phyloP scores from a whole-genome alignment of 2,113 vertebrate genomes.

The Psittacus erithacus region DNA sequence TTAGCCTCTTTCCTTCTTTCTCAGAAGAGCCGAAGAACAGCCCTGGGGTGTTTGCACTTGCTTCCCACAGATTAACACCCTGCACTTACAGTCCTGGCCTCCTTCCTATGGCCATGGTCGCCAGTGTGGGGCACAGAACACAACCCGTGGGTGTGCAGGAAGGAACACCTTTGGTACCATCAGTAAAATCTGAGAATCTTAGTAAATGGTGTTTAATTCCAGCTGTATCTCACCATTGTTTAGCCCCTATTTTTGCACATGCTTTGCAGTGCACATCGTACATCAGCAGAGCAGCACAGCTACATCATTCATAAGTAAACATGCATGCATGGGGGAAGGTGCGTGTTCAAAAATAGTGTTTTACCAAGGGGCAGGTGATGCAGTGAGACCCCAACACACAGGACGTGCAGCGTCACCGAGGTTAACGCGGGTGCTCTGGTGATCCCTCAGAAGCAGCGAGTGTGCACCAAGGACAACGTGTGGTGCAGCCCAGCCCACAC shows the following conservation, averaged over 20 bases:
- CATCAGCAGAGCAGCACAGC: not conserved
- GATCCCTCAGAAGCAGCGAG: accelerated
- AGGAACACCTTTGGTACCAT: not conserved
- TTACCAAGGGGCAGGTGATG: accelerated
- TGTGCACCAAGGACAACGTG: not conserved
- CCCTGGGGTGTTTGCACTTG: not conserved
- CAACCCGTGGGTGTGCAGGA: accelerated
- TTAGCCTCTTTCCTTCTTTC: not conserved
- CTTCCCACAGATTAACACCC: too few species aligned
- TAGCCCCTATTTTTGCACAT: too few species aligned
- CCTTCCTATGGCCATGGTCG: not conserved
- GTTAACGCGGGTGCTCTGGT: not conserved
- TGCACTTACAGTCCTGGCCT: accelerated
- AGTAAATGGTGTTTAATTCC: too few species aligned
- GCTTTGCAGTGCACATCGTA: not conserved
- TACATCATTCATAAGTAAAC: accelerated
- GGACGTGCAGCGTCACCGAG: not conserved
- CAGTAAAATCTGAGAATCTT: not conserved
- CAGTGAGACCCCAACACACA: accelerated
- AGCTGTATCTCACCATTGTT: too few species aligned
- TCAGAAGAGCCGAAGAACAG: not conserved
- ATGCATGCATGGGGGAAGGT: accelerated
- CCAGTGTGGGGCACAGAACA: not conserved
- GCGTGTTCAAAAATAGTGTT: accelerated
- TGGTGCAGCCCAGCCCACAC: too few species aligned